A percentile compares a stretch with the other conserved stretches of the same genome.
phyloP scores from a whole-genome alignment of 2,113 vertebrate species.

The Lamprologus tigripictilis region DNA sequence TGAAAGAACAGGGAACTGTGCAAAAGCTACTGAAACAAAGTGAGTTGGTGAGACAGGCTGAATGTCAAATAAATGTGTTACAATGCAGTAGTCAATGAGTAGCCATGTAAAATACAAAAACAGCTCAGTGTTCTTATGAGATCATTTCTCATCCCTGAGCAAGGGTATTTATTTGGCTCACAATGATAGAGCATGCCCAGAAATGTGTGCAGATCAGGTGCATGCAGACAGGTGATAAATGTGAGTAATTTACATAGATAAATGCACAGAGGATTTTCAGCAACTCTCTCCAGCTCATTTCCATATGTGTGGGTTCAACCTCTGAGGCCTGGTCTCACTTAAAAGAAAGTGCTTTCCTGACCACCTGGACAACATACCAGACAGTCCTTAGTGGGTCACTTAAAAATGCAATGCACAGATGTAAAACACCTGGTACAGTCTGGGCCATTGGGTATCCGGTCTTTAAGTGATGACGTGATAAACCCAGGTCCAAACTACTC shows the following conservation, averaged over 20 bases:
- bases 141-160: not conserved
- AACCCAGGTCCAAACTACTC: not conserved
- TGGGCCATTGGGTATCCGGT: not conserved
- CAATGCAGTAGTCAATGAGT: not conserved
- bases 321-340: not conserved
- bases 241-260: not conserved
- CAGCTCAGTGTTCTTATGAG: not conserved
- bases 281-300: not conserved
- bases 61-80: not conserved
- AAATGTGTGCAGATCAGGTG: not conserved
- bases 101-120: not conserved
- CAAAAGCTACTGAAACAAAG: not conserved
- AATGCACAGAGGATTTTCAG: not conserved
- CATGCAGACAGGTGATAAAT: not conserved
- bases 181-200: not conserved
- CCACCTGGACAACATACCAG: conserved; percentile 43
- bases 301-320: not conserved
- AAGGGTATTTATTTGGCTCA: not conserved
- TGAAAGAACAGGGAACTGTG: not conserved
- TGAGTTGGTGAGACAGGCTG: not conserved
- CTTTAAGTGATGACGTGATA: not conserved
- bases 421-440: conserved; percentile 29
- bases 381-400: conserved; percentile 17
- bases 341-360: not conserved
- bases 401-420: conserved; percentile 14